Evolutionary conservation across 64 coral and sea anemone genomes (phyloP).

Genomic region (Orbicella faveolata): DNA sequence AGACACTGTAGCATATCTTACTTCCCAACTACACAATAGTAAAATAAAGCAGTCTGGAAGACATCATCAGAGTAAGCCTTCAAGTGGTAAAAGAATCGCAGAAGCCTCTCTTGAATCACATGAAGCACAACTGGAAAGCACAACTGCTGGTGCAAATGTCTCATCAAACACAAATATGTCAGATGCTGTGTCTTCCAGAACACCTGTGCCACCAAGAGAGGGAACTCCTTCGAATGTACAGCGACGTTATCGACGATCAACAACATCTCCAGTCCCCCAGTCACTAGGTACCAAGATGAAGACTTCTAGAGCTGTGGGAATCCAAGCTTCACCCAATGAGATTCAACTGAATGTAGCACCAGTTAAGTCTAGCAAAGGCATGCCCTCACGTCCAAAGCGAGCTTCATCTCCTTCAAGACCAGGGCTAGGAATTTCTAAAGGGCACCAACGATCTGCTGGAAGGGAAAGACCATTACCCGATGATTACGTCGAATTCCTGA

Average conservation of each 20-base stretch:
- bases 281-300: conserved; percentile 47
- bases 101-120: conserved; percentile 42
- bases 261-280: conserved; percentile 56
- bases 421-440: conserved; percentile 69
- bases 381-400: conserved; percentile 55
- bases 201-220: conserved; percentile 78
- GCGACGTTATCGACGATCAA: conserved; percentile 59
- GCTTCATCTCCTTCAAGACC: conserved; percentile 70
- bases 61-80: conserved; percentile 36
- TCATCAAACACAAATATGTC: neutral
- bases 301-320: conserved; percentile 74
- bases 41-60: conserved; percentile 71
- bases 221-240: conserved; percentile 38
- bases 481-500: conserved; percentile 95
- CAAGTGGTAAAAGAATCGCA: conserved; percentile 38
- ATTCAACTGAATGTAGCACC: conserved; percentile 73
- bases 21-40: conserved; percentile 82
- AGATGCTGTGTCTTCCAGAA: conserved; percentile 28
- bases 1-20: conserved; percentile 92
- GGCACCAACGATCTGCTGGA: conserved; percentile 32
- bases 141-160: neutral
- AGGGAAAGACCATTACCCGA: conserved; percentile 62
- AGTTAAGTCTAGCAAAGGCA: conserved; percentile 72
- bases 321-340: conserved; percentile 83
- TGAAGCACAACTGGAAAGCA: conserved; percentile 21